Evolutionary conservation across 2,888 invertebrate genomes (phyloP).

Genomic region (Dynastes tityus): DNA sequence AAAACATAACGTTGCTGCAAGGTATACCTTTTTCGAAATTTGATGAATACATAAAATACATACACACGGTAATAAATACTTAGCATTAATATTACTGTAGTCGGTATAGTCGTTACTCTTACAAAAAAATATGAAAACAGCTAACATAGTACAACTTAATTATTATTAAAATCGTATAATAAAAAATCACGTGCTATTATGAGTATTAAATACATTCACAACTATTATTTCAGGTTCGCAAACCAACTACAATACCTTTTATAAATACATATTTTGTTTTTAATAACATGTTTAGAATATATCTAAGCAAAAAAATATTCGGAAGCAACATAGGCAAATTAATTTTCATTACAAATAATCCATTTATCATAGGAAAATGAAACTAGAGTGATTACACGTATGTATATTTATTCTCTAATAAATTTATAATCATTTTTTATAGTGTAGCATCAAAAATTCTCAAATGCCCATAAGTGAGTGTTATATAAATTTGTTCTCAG

Average conservation of each 20-base stretch:
- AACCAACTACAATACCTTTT: background rate
- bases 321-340: background rate
- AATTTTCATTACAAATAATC: background rate
- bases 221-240: background rate
- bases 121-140: background rate
- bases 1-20: conserved; percentile 37
- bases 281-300: background rate
- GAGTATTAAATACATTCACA: conserved; percentile 34
- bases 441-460: background rate
- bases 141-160: conserved; percentile 11
- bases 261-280: background rate
- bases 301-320: background rate
- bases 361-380: background rate
- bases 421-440: background rate
- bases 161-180: conserved; percentile 8
- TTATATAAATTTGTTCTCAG: background rate
- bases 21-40: conserved; percentile 35
- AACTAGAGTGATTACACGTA: background rate
- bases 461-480: background rate
- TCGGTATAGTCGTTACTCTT: background rate
- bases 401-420: background rate
- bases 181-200: conserved; percentile 29
- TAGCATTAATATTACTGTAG: conserved; percentile 15
- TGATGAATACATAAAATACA: conserved; percentile 38
- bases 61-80: conserved; percentile 26